Evolutionary conservation across 2,888 invertebrate species (phyloP), one percentile per base, ranked within the genome.

Genomic region (Hoplodrina ambigua): DNA sequence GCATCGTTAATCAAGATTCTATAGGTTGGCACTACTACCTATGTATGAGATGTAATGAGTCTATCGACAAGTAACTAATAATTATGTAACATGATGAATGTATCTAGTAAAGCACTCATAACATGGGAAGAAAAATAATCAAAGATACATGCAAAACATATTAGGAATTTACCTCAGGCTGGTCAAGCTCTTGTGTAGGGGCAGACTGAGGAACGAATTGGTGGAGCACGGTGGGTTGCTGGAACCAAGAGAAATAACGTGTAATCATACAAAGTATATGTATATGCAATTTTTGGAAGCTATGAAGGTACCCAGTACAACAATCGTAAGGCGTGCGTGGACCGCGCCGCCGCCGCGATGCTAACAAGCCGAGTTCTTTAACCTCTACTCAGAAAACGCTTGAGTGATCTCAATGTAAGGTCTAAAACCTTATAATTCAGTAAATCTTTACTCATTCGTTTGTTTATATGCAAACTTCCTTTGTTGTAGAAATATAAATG

Each of bases 181-280:
- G 95, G 82, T 95, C 95, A 71, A 95, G 81, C 76, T 95, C 95
- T 75, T 95, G 96, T 8, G 95, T 94, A n/a, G 95, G 95, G 11
- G 95, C 95, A 10, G 93, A 85, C 84, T 96, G 95, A 3, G 96
- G 95, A 53, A 96, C 92, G 82, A 95, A 96, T 83, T 96, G 96
- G 78, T 96, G 95, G 64, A 95, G 89, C 50, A 94, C 88, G 54
- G 90, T 90, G 30, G 90, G 87, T 85, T 94, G 95, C 94, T 94
- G 89, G 54, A 92, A 91, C 69, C 52, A 73, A 80, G 62, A 69
- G 63, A 66, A 81, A 69, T 52, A 64, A 57, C 17, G 41, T 72
- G 10, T 62, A 56, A 75, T 56, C 50, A 75, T 54, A 30, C 4
- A 37, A 15, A 50, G 15, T 62, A 19, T 46, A 25, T 53, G 13